phyloP scores from a whole-genome alignment of 2,797 vertebrate genomes.

The Pseudomugil tenellus region DNA sequence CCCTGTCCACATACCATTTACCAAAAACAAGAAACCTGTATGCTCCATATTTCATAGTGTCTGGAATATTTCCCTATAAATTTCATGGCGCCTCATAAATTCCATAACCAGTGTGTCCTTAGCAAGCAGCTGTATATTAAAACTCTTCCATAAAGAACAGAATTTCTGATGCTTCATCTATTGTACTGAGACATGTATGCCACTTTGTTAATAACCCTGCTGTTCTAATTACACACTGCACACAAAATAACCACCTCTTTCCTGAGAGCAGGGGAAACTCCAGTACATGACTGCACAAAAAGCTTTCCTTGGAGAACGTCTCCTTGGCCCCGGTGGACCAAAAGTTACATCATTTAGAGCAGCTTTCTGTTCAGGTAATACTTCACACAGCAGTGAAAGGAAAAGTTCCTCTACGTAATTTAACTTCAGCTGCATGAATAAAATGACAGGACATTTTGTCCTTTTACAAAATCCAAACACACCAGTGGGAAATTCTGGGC shows the following conservation, averaged over 20 bases:
- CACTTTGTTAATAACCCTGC: conserved; percentile 57
- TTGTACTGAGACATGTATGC: conserved; percentile 12
- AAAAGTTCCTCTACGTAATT: too few species aligned
- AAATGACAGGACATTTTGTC: too few species aligned
- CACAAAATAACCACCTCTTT: conserved; percentile 61
- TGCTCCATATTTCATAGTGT: neutral
- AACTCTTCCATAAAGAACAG: conserved; percentile 15
- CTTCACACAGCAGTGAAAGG: too few species aligned
- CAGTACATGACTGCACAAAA: conserved; percentile 45
- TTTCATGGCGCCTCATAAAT: conserved; percentile 34
- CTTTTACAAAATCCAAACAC: too few species aligned
- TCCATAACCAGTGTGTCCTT: conserved; percentile 1
- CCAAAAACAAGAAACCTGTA: neutral
- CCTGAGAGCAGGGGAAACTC: conserved; percentile 60
- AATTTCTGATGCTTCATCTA: conserved; percentile 24
- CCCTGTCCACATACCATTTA: too few species aligned
- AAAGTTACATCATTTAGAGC: too few species aligned
- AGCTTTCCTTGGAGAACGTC: conserved; percentile 19
- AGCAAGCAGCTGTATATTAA: neutral
- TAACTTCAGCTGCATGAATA: too few species aligned
- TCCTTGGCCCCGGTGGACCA: conserved; percentile 4
- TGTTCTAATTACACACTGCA: conserved; percentile 65
- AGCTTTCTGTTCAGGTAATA: too few species aligned
- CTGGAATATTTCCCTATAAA: conserved; percentile 18
- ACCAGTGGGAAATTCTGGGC: too few species aligned